Evolutionary conservation across 2,888 invertebrate species (phyloP), one percentile per base, ranked within the genome.

Genomic region (Anoncus sp.): DNA sequence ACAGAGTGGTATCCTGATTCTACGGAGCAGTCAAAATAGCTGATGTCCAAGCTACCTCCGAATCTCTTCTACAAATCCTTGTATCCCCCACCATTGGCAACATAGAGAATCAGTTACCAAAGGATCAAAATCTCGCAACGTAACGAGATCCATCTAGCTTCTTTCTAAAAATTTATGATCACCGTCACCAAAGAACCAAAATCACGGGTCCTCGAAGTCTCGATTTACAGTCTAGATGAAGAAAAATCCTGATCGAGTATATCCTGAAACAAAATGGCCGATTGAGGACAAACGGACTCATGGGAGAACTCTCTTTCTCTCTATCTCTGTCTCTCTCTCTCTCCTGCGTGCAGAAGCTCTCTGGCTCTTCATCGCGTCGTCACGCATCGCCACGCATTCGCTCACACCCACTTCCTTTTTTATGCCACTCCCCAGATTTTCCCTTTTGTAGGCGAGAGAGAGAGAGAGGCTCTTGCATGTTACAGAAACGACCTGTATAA

Each of bases 371-470:
- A 57, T 82, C 82, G 81, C 82, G 82, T 81, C 87, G 88, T 89
- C 86, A 87, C 89, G 90, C 89, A 89, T 85, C 87, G 91, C 87
- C 88, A 90, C 89, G 87, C 89, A 86, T 85, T 81, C 87, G 89
- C 88, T 90, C 90, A 90, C 90, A 90, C 90, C 91, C 90, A 90
- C 90, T 91, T 91, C 91, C 91, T 90, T 89, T 89, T 90, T 90
- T 31, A 90, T 85, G 90, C 91, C 91, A 90, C 91, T 90, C 91
- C 90, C 90, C 89, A 87, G 79, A 79, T 85, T 85, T 81, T 82
- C 81, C 83, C 79, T 76, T 83, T 83, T 45, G n/a, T n/a, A n/a
- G n/a, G n/a, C 38, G 18, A n/a, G 9, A 24, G 73, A 77, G 67
- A 70, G 72, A 72, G 66, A 77, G 70, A 20, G 38, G 51, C 38